Base-by-base conservation (phyloP, 2,113 vertebrate species). In the Passer domesticus region DNA sequence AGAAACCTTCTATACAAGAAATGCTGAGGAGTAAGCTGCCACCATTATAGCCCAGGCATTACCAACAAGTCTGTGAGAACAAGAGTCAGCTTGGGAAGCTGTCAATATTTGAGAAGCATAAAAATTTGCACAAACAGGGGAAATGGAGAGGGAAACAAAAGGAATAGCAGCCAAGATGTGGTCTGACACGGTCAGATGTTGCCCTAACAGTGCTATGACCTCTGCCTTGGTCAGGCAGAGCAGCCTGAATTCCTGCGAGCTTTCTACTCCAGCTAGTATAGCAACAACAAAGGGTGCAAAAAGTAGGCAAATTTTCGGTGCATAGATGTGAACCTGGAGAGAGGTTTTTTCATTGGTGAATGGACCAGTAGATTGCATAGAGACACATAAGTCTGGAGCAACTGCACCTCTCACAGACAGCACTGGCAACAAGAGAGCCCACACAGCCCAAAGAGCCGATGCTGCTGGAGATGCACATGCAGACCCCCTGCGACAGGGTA, bases 391-490 rank as follows among this genome's bases (percentile, higher is more conserved):
- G 47, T 28, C 12, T 28, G 39, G 9, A 81, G 33, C 23, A 49
- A 69, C 7, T 3, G 7, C 23, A 69, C 21, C 46, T 77, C 53
- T 30, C 24, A 50, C 43, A 82, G 56, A 70, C 17, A 2, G 14
- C 1, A 1, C 2, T 27, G n/a, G 31, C 46, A 82, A 82, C 8
- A 56, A 56, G 43, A 75, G 33, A 67, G 72, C 3, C 2, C 9
- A 39, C 8, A 2, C 0, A 1, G 35, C 10, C 44, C 43, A 37
- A 55, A 63, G 23, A 55, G 6, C 1, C 3, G 2, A 49, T 20
- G 1, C 1, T 18, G 55, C 50, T 66, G 52, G 28, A 89, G 37
- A 75, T 3, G 25, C 8, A 11, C 1, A 15, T 5, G 11, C 22
- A 83, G 16, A 16, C 5, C 12, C 49, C 31, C 60, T 23, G 17